These are phyloP conservation scores for Chiridota heheva DNA, from an alignment of 35 echinoderm and acorn worm genomes.

Conservation along the genomic window DNA sequence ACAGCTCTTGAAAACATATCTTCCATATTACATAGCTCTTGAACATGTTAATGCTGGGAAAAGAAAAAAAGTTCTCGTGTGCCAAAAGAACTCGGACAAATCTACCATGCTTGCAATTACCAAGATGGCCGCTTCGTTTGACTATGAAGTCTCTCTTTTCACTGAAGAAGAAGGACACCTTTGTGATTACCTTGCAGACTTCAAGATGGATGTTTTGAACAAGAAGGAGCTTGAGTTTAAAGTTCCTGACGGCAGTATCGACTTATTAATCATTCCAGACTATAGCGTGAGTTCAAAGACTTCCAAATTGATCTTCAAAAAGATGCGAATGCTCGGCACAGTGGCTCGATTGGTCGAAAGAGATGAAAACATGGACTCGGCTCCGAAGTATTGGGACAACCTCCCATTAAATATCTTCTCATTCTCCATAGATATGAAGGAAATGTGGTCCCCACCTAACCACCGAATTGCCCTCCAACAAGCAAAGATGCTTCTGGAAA, in stretches of 20 bases:
- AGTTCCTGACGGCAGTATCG: too few relatives aligned
- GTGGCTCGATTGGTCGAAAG: too few relatives aligned
- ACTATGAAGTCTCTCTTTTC: background rate
- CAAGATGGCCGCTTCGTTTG: background rate
- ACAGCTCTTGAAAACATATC: background rate
- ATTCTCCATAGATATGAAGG: too few relatives aligned
- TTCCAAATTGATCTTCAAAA: too few relatives aligned
- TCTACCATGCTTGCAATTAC: background rate
- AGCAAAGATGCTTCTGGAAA: background rate
- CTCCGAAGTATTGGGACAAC: too few relatives aligned
- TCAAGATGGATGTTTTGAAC: background rate
- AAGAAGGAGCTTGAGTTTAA: too few relatives aligned
- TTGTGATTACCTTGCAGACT: background rate
- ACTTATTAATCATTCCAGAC: too few relatives aligned
- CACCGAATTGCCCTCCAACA: background rate
- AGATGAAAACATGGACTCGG: too few relatives aligned
- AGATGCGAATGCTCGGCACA: too few relatives aligned
- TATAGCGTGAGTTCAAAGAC: too few relatives aligned
- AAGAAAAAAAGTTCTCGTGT: background rate
- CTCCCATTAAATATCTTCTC: too few relatives aligned
- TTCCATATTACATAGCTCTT: slow-evolving; percentile 7
- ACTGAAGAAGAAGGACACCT: background rate
- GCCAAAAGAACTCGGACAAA: background rate
- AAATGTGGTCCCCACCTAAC: too few relatives aligned
- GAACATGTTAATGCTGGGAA: background rate